Conservation (phyloP, 2,888 invertebrate genomes). For the Teleiodes luculella region DNA sequence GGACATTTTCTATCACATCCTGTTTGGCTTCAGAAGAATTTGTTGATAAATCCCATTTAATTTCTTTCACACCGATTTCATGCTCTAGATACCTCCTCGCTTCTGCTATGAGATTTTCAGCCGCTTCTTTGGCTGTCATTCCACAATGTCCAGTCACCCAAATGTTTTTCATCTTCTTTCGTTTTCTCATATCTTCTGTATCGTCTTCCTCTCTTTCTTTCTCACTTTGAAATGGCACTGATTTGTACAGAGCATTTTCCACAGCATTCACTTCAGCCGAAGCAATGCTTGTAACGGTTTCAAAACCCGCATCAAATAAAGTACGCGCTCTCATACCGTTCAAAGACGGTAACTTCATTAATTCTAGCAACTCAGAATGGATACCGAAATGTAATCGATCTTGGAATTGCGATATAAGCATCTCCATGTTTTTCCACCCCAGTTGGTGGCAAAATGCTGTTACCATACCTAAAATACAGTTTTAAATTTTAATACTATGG, state of each 20-base stretch:
- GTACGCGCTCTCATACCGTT: conserved; percentile 91
- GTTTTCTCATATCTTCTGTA: conserved; percentile 79
- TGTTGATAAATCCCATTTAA: conserved; percentile 79
- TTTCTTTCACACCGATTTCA: conserved; percentile 85
- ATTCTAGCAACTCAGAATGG: conserved; percentile 92
- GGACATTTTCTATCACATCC: background rate
- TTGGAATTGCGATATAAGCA: conserved; percentile 95
- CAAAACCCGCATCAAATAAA: conserved; percentile 89
- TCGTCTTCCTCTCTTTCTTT: conserved; percentile 86
- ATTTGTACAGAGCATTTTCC: conserved; percentile 87
- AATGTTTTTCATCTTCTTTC: conserved; percentile 83
- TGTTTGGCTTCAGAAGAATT: background rate
- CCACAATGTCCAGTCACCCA: conserved; percentile 90
- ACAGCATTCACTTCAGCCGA: conserved; percentile 82
- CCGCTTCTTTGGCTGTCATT: conserved; percentile 89
- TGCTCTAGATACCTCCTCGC: conserved; percentile 85
- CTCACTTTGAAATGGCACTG: conserved; percentile 91
- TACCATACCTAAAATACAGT: conserved; percentile 87
- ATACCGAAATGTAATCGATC: conserved; percentile 96
- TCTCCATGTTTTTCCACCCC: conserved; percentile 94
- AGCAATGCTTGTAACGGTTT: conserved; percentile 88
- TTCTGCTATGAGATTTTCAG: conserved; percentile 85
- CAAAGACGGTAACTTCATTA: conserved; percentile 90
- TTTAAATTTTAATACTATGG: background rate
- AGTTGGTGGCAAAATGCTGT: conserved; percentile 96